These are phyloP conservation scores for Chironomus striatipennis DNA, from an alignment of 1,140 invertebrate species.

Conservation along the genomic window DNA sequence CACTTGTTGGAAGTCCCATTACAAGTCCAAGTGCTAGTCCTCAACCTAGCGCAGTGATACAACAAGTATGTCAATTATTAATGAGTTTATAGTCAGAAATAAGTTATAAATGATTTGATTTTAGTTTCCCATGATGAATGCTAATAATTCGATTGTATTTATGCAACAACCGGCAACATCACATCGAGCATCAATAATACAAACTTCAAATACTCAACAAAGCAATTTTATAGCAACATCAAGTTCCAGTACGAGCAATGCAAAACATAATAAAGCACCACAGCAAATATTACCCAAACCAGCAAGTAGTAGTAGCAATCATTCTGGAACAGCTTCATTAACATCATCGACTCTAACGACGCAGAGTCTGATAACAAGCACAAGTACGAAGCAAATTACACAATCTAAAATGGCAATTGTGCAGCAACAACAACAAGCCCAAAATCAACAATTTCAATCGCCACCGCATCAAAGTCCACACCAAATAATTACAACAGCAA, in stretches of 20 bases:
- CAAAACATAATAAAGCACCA: constrained; percentile 34
- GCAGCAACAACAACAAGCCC: background rate
- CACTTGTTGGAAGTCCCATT: constrained; percentile 34
- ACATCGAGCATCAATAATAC: constrained; percentile 17
- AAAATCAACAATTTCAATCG: constrained; percentile 10
- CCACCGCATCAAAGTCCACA: constrained; percentile 14
- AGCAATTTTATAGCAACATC: constrained; percentile 11
- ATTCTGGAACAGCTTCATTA: background rate
- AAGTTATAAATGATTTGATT: constrained; percentile 7
- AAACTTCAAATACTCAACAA: constrained; percentile 23
- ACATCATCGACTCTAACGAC: background rate
- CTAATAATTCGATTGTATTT: constrained; percentile 29
- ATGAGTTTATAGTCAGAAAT: background rate
- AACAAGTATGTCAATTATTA: constrained; percentile 27
- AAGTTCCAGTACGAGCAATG: constrained; percentile 21
- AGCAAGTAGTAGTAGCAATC: constrained; percentile 29
- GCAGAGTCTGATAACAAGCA: background rate
- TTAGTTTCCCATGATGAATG: constrained; percentile 30
- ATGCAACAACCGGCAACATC: background rate
- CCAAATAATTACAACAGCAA: constrained; percentile 11
- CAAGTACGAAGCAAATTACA: constrained; percentile 16
- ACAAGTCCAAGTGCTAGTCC: constrained; percentile 37
- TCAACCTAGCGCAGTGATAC: constrained; percentile 31
- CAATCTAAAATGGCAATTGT: constrained; percentile 11
- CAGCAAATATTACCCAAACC: constrained; percentile 39